Evolutionary conservation across 2,113 vertebrate species (phyloP).

Genomic region (Typhlomys cinereus): DNA sequence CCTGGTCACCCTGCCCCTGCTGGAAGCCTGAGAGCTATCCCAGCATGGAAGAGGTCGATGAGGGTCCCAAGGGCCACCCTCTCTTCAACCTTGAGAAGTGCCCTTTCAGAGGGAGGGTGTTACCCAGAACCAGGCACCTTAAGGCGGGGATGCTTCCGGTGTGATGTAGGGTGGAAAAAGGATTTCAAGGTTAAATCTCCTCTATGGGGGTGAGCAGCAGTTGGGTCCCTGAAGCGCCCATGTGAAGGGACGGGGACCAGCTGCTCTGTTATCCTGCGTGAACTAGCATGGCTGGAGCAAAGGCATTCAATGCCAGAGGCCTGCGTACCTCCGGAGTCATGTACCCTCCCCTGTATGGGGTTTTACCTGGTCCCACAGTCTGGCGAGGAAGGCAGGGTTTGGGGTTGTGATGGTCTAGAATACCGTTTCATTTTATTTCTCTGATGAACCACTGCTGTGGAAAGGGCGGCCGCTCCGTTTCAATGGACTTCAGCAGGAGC

Average conservation of each 20-base stretch:
- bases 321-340: not conserved
- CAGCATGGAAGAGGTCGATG: not conserved
- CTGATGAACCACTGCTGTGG: not conserved
- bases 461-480: not conserved
- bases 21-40: not conserved
- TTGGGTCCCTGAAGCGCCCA: no score
- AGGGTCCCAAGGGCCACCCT: not conserved
- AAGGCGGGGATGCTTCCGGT: not conserved
- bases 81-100: not conserved
- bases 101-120: not conserved
- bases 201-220: accelerated
- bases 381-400: not conserved
- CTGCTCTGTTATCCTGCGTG: not conserved
- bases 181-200: not conserved
- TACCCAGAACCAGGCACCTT: not conserved
- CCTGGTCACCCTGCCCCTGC: constrained; percentile 58
- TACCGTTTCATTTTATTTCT: not conserved
- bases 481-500: not conserved
- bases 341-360: not conserved
- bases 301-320: not conserved
- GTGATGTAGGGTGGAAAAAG: not conserved
- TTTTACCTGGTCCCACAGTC: not conserved
- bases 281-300: not conserved
- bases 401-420: not conserved
- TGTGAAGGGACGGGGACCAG: not conserved